Evolutionary conservation across 1,140 invertebrate species (phyloP), one percentile per base, ranked within the genome.

Genomic region (Hirudo medicinalis): DNA sequence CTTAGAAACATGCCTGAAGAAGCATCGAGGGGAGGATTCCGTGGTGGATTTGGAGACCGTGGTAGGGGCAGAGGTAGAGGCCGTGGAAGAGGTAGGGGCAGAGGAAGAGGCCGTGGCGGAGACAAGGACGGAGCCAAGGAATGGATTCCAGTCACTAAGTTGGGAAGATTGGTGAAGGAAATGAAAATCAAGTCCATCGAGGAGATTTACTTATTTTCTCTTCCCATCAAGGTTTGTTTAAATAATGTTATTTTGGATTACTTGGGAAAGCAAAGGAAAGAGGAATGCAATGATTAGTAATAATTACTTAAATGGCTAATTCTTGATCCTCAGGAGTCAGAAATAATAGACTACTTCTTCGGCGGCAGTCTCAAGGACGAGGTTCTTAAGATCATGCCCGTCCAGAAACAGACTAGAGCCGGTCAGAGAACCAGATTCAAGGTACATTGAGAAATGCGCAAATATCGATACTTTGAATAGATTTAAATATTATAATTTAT

Each of bases 381-480:
- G 82, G 96, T 91, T 22, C 84, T 99, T 49, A 99, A 99, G 83
- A 99, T 99, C 80, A 98, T 97, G 93, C 96, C 97, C 74, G 97
- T 99, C 11, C 97, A 99, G 86, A 99, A 99, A 83, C 97, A 99
- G 83, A 99, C 97, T 5, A 88, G 96, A 85, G 97, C 97, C 76
- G 96, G 97, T 86, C 97, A 99, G 83, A 88, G 97, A 79, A 99
- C 97, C 13, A 89, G 97, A 79, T 99, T 99, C 83, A 99, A 99
- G 90, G 43, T 49, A 49, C 43, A 13, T 49, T 49, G 9, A 36
- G 32, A 6, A 1, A 49, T 49, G 13, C 11, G 3, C 43, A 49
- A 49, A 49, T 49, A 49, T 49, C 11, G 0, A 17, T 49, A 5
- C 3, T 49, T 11, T 49, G 43, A 49, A 13, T 49, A 49, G 43